Evolutionary conservation across 2,888 invertebrate genomes (phyloP), one percentile per base, ranked within the genome.

Genomic region (Malachius bipustulatus): DNA sequence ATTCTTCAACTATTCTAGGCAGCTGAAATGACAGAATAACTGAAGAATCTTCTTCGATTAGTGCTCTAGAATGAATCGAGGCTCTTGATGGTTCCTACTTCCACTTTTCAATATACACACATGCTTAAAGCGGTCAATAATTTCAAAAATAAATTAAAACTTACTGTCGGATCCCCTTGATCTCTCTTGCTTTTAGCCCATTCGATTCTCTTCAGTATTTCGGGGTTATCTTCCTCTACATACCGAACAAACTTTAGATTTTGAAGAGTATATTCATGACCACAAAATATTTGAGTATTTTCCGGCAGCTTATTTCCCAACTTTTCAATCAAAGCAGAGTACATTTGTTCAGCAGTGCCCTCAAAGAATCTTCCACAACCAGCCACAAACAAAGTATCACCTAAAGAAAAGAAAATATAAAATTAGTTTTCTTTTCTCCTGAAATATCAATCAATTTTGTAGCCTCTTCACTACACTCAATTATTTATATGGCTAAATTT

Each of bases 311-410:
- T n/a, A 3, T 56, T 59, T 9, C 82, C 76, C n/a, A 99, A 66
- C 44, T 82, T 76, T 33, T 77, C 71, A 36, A 87, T 71, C 24
- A 98, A 67, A 1, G 93, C 89, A 14, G 66, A 62, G 56, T 89
- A 79, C 97, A 99, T 98, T 64, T 97, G 80, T n/a, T 81, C 75
- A 3, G 94, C 77, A 2, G 81, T 90, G 26, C 98, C 98, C 69
- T 99, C 98, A 56, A 99, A 98, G 63, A 98, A 98, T 51, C 84
- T 71, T 0, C 98, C 98, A 62, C 98, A 98, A 1, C 98, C 98
- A 32, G 77, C 94, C 38, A 89, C 69, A 60, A 98, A 98, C 27
- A 99, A 67, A 0, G 98, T 99, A 57, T 99, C 98, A 28, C 98
- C 94, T 83, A 57, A 11, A 57, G 57, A 44, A 24, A 31, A 12